Conservation (phyloP, 2,113 vertebrate species). For the Alethe diademata region DNA sequence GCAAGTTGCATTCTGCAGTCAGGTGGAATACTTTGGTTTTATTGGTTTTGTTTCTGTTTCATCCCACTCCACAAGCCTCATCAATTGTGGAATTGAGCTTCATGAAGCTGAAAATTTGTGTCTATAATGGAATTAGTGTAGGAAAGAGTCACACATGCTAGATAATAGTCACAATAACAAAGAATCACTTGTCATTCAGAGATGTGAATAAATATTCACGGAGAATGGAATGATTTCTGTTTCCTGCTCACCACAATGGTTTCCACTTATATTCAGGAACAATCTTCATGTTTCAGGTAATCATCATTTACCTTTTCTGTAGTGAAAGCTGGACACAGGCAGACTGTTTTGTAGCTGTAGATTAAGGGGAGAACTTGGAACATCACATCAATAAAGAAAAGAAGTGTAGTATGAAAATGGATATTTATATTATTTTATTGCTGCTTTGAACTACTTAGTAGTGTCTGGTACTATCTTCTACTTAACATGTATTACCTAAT, state of each 20-base stretch:
- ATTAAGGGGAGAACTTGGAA: background rate
- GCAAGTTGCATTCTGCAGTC: background rate
- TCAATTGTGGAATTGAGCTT: background rate
- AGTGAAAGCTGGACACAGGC: background rate
- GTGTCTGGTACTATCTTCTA: background rate
- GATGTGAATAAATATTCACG: background rate
- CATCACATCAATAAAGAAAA: background rate
- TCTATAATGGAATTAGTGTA: background rate
- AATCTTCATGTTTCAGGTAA: background rate
- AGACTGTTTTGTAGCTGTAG: background rate
- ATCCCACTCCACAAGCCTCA: rapidly evolving
- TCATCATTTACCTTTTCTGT: background rate
- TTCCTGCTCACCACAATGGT: background rate
- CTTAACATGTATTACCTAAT: background rate
- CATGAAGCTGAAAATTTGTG: background rate
- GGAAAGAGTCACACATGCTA: background rate
- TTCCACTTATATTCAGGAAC: background rate
- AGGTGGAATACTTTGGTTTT: background rate
- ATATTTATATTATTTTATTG: background rate
- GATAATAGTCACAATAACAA: background rate
- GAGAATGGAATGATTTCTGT: background rate
- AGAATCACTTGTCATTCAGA: background rate
- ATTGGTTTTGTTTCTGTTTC: background rate
- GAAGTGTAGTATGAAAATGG: background rate
- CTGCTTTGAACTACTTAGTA: background rate